phyloP scores from a whole-genome alignment of 2,888 invertebrate genomes.

The Drosophila maculinotata region DNA sequence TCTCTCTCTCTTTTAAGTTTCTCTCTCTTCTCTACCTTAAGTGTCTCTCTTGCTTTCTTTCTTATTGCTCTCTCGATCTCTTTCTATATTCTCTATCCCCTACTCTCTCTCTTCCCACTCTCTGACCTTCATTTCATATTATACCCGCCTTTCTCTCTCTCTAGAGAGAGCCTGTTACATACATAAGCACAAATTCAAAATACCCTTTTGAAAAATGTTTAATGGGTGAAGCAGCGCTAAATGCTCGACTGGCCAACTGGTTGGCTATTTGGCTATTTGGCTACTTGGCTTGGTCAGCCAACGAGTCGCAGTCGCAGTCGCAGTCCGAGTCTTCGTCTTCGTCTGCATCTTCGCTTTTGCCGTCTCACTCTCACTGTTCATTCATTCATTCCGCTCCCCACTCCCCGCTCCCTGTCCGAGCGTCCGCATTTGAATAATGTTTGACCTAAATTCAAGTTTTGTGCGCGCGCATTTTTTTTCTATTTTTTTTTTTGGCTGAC shows the following conservation, averaged over 20 bases:
- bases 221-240: conserved; percentile 50
- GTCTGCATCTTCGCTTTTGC: conserved; percentile 37
- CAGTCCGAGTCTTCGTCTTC: conserved; percentile 21
- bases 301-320: conserved; percentile 52
- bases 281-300: conserved; percentile 64
- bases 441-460: conserved; percentile 75
- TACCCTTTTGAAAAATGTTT: too few relatives aligned
- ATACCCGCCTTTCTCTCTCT: too few relatives aligned
- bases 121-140: too few relatives aligned
- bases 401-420: conserved; percentile 7
- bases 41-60: too few relatives aligned
- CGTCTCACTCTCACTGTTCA: conserved; percentile 73
- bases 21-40: too few relatives aligned
- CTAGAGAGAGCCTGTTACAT: too few relatives aligned
- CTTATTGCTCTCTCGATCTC: too few relatives aligned
- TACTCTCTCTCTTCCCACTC: too few relatives aligned
- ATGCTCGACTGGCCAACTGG: conserved; percentile 71
- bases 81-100: too few relatives aligned
- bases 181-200: too few relatives aligned
- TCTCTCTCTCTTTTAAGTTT: too few relatives aligned
- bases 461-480: conserved; percentile 52
- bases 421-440: conserved; percentile 72
- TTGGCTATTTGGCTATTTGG: conserved; percentile 52
- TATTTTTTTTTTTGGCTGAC: conserved; percentile 45
- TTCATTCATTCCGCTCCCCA: conserved; percentile 57